phyloP scores from a whole-genome alignment of 2,113 vertebrate species.

The Neomonachus schauinslandi region DNA sequence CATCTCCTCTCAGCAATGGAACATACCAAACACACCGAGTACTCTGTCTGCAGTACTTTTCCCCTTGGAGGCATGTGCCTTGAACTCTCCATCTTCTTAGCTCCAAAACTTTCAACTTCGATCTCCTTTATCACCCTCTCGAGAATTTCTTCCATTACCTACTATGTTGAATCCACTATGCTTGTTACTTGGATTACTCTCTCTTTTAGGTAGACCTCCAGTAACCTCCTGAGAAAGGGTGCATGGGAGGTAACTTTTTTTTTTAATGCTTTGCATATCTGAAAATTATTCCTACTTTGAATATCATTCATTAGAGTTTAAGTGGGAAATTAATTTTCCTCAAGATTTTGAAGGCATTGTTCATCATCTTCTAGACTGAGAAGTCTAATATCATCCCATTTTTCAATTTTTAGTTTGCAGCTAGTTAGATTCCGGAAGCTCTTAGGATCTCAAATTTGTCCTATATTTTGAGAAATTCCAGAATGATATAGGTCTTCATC shows the following conservation, averaged over 20 bases:
- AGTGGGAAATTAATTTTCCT: not conserved
- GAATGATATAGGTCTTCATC: not conserved
- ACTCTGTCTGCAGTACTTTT: too few species aligned
- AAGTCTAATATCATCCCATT: not conserved
- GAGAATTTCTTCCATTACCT: not conserved
- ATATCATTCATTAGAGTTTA: not conserved
- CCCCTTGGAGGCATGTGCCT: not conserved
- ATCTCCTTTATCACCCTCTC: not conserved
- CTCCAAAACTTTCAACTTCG: not conserved
- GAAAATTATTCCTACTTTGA: not conserved
- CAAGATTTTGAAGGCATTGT: not conserved
- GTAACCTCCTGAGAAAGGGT: not conserved
- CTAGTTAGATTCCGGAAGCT: not conserved
- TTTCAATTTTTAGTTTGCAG: not conserved
- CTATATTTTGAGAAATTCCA: not conserved
- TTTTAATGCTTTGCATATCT: not conserved
- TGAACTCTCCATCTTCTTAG: not conserved
- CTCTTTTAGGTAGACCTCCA: not conserved
- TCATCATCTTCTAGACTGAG: not conserved
- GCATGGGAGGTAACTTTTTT: not conserved
- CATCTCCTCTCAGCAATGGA: not conserved
- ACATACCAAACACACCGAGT: not conserved
- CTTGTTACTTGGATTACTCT: not conserved
- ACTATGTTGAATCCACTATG: not conserved
- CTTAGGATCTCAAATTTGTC: not conserved